phyloP scores from a whole-genome alignment of 2,888 invertebrate genomes.

The Molanna angustata region DNA sequence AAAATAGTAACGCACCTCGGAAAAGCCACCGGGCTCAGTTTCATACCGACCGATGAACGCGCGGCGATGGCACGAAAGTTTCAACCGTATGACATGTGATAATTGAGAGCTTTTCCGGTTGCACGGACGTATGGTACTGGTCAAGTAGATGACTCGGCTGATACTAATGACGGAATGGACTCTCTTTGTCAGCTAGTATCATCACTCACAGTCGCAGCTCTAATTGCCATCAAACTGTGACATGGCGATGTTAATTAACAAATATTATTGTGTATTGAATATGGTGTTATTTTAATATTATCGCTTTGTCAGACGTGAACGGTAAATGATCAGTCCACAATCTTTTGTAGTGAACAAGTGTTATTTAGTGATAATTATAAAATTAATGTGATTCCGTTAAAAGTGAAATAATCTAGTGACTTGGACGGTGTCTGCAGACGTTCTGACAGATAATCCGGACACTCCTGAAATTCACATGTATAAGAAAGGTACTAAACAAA shows the following conservation, averaged over 20 bases:
- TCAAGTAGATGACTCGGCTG: not conserved
- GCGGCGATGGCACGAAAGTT: not conserved
- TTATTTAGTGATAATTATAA: too few relatives aligned
- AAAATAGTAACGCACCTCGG: not conserved
- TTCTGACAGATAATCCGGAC: slow-evolving; percentile 14
- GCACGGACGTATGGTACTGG: not conserved
- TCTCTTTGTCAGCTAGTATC: not conserved
- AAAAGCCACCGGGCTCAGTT: not conserved
- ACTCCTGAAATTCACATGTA: slow-evolving; percentile 25
- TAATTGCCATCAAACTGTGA: slow-evolving; percentile 6
- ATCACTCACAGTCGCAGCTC: slow-evolving; percentile 9
- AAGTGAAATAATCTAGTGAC: slow-evolving; percentile 12
- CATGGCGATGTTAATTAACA: slow-evolving; percentile 6
- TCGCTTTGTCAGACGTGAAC: not conserved
- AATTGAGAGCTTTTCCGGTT: not conserved
- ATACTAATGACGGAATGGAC: not conserved
- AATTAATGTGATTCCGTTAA: too few relatives aligned
- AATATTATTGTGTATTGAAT: not conserved
- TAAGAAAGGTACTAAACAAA: slow-evolving; percentile 31
- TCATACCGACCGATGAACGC: not conserved
- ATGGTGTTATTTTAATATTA: not conserved
- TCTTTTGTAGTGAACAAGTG: too few relatives aligned
- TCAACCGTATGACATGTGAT: slow-evolving; percentile 1
- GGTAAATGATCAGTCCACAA: too few relatives aligned
- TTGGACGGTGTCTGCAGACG: slow-evolving; percentile 11